Evolutionary conservation across 2,888 invertebrate genomes (phyloP), one percentile per base, ranked within the genome.

Genomic region (Rhabditoides inermis): DNA sequence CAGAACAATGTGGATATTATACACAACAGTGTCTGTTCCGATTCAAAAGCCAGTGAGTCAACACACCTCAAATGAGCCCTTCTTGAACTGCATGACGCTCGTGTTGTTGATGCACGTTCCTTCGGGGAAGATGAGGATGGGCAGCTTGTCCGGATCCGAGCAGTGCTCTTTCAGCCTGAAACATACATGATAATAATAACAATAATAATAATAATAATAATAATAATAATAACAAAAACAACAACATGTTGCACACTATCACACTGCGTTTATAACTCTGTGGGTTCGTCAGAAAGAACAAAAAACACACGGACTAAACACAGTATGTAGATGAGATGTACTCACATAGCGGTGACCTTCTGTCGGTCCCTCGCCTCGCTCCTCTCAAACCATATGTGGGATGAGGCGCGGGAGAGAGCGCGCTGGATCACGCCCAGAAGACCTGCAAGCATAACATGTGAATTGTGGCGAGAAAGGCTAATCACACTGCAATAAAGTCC

Each of bases 51-150:
- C 36, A n/a, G 3, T 36, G n/a, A 36, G 15, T 3, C 22, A 15
- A 18, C 2, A 10, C 28, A 70, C 90, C 83, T 98, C 98, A 78
- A 98, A 98, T 77, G 92, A 92, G 7, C 98, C 98, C 79, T 99
- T 99, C 80, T 98, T 98, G 81, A 99, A 99, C 82, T 95, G 94
- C 98, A 99, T 98, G 6, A 99, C 95, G 0, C 92, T 92, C 0
- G 95, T 98, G 79, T 98, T 98, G 79, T 99, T 99, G 73, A 98
- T 98, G 79, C 98, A 99, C 0, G 98, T 98, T 56, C 98, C 95
- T 79, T 98, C 98, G 0, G 98, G 98, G 79, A 98, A 98, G 72
- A 98, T 95, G 28, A 98, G 82, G 77, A 98, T 94, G 0, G 98
- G 98, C 15, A 92, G 87, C 79, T 94, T 95, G 68, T 85, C 84